Percentiles rank a stretch among this genome's conserved stretches.
Conservation (phyloP, 2,113 vertebrate species). For the Lepisosteus oculatus region DNA sequence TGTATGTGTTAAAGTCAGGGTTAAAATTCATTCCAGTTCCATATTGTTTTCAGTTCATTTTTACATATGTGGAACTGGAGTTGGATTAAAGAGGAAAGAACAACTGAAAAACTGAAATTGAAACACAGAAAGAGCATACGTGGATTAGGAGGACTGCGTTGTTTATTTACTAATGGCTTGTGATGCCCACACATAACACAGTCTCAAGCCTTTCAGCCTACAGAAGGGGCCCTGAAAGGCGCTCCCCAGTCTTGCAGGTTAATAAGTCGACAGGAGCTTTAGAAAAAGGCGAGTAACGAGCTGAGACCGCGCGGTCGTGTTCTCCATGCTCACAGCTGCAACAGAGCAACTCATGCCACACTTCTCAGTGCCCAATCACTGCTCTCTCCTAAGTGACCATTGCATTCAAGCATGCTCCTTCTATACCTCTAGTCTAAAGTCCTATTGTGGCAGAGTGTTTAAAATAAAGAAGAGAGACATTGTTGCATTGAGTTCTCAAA, state of each 20-base stretch:
- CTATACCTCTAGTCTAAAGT: conserved; percentile 72
- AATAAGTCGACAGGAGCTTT: conserved; percentile 1
- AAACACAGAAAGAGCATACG: neutral
- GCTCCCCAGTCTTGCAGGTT: neutral
- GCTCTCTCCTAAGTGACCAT: conserved; percentile 25
- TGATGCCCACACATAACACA: neutral
- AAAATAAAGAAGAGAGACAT: conserved; percentile 8
- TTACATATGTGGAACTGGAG: too few relatives aligned
- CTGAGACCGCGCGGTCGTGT: neutral
- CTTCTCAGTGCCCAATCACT: neutral
- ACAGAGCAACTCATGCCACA: conserved; percentile 18
- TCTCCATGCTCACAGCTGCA: conserved; percentile 6
- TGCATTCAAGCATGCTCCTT: conserved; percentile 51
- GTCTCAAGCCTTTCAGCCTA: neutral
- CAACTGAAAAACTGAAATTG: neutral
- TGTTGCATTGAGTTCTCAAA: conserved; percentile 17
- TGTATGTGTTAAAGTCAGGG: too few relatives aligned
- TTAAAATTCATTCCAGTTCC: too few relatives aligned
- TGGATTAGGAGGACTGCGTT: conserved; percentile 1
- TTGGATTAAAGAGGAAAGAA: too few relatives aligned
- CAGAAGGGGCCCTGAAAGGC: neutral
- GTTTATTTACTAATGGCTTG: conserved; percentile 18
- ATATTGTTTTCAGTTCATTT: too few relatives aligned
- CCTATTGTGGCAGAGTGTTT: conserved; percentile 22
- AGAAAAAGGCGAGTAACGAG: neutral